These are phyloP conservation scores for Heliopora coerulea DNA, from an alignment of 92 coral and sea anemone genomes.

Conservation along the genomic window DNA sequence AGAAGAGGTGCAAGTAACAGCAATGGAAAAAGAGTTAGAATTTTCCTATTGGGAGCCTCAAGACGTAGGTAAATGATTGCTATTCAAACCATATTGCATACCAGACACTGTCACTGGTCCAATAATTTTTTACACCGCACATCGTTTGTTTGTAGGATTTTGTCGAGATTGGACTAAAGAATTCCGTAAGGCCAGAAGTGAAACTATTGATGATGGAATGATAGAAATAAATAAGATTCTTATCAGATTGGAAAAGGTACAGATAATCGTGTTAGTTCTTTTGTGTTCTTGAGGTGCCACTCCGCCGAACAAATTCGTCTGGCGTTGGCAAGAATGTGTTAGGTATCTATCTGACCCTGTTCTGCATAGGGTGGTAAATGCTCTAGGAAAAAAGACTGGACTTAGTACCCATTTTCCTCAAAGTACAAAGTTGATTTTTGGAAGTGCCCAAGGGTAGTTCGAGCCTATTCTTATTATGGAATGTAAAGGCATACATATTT, in stretches of 20 bases:
- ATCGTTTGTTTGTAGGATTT: slow-evolving; percentile 51
- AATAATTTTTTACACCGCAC: background rate
- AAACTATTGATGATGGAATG: slow-evolving; percentile 86
- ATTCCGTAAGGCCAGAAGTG: slow-evolving; percentile 78
- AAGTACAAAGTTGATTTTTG: no score
- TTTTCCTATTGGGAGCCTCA: slow-evolving; percentile 94
- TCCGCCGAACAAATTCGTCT: no score
- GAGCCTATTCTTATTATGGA: no score
- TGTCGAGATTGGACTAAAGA: slow-evolving; percentile 67
- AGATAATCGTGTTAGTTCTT: no score
- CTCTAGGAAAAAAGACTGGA: no score
- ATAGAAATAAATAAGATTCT: slow-evolving; percentile 87
- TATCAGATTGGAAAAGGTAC: slow-evolving; percentile 89
- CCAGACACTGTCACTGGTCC: background rate
- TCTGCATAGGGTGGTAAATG: no score
- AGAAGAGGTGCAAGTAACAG: slow-evolving; percentile 43
- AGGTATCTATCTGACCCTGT: no score
- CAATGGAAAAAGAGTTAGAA: slow-evolving; percentile 63
- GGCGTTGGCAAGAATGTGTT: no score
- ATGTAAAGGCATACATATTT: no score
- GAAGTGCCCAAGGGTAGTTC: no score
- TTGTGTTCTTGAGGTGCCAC: no score
- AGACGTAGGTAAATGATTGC: slow-evolving; percentile 67
- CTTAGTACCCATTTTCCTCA: no score
- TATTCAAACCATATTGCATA: background rate